phyloP scores from a whole-genome alignment of 2,888 invertebrate species.

The Stenodema calcarata region DNA sequence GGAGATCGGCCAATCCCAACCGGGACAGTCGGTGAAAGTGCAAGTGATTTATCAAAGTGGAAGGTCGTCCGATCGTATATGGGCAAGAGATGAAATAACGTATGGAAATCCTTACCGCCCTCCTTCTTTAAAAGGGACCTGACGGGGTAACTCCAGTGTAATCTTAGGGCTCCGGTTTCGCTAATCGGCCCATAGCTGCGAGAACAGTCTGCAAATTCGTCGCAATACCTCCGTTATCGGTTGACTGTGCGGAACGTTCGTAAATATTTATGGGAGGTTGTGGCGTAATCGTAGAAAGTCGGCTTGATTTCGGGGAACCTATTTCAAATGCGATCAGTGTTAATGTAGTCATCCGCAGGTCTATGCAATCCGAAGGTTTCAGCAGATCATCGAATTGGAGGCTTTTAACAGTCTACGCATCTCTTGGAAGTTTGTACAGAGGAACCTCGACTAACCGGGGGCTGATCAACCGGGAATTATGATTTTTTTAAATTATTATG shows the following conservation, averaged over 20 bases:
- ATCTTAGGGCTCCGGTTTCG: background rate
- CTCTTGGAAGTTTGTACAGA: too few relatives aligned
- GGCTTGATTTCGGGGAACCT: background rate
- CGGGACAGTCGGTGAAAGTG: slow-evolving; percentile 13
- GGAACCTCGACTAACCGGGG: too few relatives aligned
- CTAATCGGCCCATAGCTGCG: background rate
- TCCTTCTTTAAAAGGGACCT: background rate
- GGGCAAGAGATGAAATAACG: background rate
- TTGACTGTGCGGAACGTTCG: background rate
- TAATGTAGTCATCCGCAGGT: too few relatives aligned
- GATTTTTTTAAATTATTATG: too few relatives aligned
- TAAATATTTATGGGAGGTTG: background rate
- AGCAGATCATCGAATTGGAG: too few relatives aligned
- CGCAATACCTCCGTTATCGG: background rate
- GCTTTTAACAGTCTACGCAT: too few relatives aligned
- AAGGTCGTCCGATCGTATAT: background rate
- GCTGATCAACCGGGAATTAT: too few relatives aligned
- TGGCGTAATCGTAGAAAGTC: background rate
- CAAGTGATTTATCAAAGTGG: slow-evolving; percentile 17
- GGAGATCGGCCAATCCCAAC: background rate
- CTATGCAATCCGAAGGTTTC: too few relatives aligned
- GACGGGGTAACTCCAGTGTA: background rate
- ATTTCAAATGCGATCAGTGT: background rate
- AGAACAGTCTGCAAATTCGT: background rate
- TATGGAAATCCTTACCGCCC: background rate